A percentile compares a stretch with the other conserved stretches of the same genome.
These are phyloP conservation scores for Oxyura jamaicensis DNA, from an alignment of 2,113 vertebrate species.

Conservation along the genomic window DNA sequence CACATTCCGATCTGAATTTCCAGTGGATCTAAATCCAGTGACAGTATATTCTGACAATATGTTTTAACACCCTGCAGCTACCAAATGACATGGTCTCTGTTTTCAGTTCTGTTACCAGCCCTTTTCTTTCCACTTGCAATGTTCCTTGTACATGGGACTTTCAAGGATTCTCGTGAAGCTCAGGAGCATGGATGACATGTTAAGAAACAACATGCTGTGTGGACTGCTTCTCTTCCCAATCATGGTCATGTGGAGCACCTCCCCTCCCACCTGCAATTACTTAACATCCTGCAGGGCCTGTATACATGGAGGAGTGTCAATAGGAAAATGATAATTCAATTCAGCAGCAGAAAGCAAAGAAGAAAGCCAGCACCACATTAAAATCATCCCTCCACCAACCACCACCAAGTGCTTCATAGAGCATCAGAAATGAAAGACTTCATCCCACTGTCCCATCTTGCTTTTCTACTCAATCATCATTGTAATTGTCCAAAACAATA, in stretches of 20 bases:
- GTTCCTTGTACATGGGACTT: rapidly evolving
- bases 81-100: background rate
- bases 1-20: background rate
- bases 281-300: background rate
- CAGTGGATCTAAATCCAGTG: background rate
- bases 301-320: background rate
- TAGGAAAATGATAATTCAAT: background rate
- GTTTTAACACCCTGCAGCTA: background rate
- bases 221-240: background rate
- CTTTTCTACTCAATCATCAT: background rate
- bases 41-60: background rate
- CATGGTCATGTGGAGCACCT: background rate
- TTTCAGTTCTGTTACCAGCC: background rate
- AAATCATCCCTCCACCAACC: background rate
- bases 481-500: background rate
- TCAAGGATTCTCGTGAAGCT: background rate
- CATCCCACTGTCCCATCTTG: background rate
- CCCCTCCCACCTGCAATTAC: background rate
- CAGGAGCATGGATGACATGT: background rate
- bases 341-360: background rate
- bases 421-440: background rate
- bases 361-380: background rate
- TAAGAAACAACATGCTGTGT: background rate
- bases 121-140: background rate
- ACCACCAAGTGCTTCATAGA: background rate